A percentile compares a stretch with the other conserved stretches of the same genome.
Evolutionary conservation across 2,797 vertebrate genomes (phyloP).

Genomic region (Myripristis jacobus): DNA sequence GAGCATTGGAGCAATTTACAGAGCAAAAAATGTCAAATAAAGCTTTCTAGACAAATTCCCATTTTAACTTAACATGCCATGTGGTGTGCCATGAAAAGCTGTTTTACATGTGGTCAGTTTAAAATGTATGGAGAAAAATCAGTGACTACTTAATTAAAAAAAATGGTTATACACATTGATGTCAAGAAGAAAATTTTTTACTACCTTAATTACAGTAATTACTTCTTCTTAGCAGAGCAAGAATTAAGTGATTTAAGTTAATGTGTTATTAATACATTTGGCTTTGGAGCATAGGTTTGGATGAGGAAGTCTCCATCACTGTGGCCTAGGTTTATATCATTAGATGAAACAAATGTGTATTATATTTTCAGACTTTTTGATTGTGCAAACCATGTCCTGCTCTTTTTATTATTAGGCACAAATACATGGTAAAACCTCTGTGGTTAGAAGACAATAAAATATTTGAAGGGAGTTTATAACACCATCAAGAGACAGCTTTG

Average conservation of each 20-base stretch:
- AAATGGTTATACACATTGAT: no score
- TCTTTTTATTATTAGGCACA: neutral
- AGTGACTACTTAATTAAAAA: no score
- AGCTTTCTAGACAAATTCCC: neutral
- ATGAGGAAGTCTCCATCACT: neutral
- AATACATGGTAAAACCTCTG: neutral
- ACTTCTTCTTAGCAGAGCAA: no score
- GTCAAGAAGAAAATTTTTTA: no score
- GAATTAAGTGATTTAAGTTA: neutral
- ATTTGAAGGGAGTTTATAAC: neutral
- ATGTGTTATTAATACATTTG: no score
- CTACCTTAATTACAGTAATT: no score
- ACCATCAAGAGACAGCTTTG: neutral
- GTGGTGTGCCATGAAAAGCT: neutral
- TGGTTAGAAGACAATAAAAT: neutral
- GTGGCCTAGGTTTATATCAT: neutral
- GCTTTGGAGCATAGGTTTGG: neutral
- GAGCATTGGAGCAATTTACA: neutral
- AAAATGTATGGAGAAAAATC: neutral
- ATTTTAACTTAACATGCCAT: slow-evolving; percentile 1
- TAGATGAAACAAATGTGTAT: neutral
- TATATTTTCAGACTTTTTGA: neutral
- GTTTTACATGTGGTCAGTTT: neutral
- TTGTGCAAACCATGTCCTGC: neutral
- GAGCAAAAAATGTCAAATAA: neutral